Conservation (phyloP, 2,113 vertebrate genomes). For the Peromyscus maniculatus region DNA sequence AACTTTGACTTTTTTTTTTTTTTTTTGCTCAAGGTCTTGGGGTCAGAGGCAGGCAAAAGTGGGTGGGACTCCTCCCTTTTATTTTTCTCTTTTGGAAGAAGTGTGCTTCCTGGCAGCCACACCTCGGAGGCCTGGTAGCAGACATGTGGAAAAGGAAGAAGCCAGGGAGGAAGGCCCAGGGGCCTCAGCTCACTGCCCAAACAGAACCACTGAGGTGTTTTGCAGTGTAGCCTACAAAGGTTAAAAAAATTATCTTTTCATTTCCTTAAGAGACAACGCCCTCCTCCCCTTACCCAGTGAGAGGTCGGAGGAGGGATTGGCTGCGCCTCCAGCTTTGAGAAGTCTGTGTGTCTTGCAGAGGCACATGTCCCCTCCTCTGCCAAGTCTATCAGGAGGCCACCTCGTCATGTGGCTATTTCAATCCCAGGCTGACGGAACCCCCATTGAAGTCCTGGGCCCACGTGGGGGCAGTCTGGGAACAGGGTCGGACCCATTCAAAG, state of each 20-base stretch:
- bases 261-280: conserved; percentile 1
- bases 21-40: background rate
- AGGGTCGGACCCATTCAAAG: conserved; percentile 54
- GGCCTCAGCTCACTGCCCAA: fast-evolving
- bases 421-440: background rate
- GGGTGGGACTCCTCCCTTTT: no score
- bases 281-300: no score
- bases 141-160: background rate
- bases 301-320: background rate
- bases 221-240: background rate
- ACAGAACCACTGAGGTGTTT: background rate
- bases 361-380: background rate
- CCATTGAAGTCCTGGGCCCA: conserved; percentile 21
- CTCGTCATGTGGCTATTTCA: background rate
- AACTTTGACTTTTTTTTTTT: no score
- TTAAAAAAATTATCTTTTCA: background rate
- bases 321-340: background rate
- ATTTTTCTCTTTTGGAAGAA: background rate
- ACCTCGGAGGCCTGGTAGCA: fast-evolving
- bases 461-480: conserved; percentile 42
- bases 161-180: fast-evolving
- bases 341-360: background rate
- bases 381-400: background rate
- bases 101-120: background rate
- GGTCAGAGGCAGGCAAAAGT: background rate